Conservation (phyloP, 2,888 invertebrate genomes). For the Rhopalosiphum nymphaeae region DNA sequence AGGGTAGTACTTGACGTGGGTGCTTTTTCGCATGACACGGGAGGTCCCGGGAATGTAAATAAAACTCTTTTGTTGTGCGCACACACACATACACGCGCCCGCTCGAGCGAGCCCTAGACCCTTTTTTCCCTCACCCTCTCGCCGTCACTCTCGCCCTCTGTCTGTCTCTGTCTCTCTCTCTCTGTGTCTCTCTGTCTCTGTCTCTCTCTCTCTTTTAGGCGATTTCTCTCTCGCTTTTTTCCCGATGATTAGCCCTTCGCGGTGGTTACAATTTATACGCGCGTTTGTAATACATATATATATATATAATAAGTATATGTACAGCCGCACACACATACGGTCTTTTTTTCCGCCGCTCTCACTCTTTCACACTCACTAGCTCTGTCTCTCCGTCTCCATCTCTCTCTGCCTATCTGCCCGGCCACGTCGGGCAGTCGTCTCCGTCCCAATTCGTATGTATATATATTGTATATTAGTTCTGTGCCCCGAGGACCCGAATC, state of each 20-base stretch:
- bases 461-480: not conserved
- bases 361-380: not conserved
- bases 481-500: conserved; percentile 64
- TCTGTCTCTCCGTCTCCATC: not conserved
- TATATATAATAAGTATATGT: not conserved
- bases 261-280: conserved; percentile 54
- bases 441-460: not conserved
- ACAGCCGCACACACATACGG: not conserved
- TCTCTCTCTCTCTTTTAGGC: not conserved
- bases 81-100: not conserved
- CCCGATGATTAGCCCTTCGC: conserved; percentile 53
- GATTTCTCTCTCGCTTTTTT: not conserved
- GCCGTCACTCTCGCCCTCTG: not conserved
- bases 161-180: not conserved
- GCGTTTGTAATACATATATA: not conserved
- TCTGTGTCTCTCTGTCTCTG: not conserved
- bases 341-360: not conserved
- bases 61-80: conserved; percentile 62
- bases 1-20: conserved; percentile 62
- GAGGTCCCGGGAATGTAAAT: conserved; percentile 65
- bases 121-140: conserved; percentile 25
- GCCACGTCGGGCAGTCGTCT: not conserved
- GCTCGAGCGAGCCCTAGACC: conserved; percentile 1
- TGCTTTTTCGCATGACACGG: conserved; percentile 65
- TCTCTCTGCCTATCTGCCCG: not conserved